These are phyloP conservation scores for Ellobius talpinus DNA, from an alignment of 2,113 vertebrate species.

Conservation along the genomic window DNA sequence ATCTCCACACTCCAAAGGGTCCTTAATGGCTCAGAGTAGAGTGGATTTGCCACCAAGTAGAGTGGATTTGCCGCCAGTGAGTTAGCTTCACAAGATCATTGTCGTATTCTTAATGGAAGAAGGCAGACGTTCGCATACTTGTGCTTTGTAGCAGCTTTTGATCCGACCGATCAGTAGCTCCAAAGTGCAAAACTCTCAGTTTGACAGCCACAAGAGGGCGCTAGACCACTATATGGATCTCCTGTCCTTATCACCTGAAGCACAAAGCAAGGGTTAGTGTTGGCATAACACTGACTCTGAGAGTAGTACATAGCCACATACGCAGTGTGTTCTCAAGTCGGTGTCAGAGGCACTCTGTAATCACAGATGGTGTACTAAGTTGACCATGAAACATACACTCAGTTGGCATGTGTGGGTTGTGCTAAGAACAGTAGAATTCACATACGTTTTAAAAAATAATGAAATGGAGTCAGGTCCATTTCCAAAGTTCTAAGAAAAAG, in stretches of 20 bases:
- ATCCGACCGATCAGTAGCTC: not conserved
- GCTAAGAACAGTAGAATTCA: slow-evolving; percentile 4
- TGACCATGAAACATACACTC: slow-evolving; percentile 50
- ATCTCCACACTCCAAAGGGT: not conserved
- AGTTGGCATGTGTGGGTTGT: slow-evolving; percentile 13
- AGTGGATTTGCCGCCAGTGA: not conserved
- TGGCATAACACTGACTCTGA: not conserved
- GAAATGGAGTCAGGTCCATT: not conserved
- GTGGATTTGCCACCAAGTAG: not conserved
- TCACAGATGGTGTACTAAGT: not conserved
- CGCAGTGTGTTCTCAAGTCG: not conserved
- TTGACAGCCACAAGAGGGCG: slow-evolving; percentile 81
- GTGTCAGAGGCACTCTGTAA: slow-evolving; percentile 5
- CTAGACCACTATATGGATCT: slow-evolving; percentile 79
- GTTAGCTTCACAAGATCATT: not conserved
- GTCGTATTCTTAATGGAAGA: not conserved
- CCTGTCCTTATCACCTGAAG: slow-evolving; percentile 28
- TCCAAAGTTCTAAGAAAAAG: slow-evolving; percentile 28
- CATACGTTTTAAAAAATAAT: not conserved
- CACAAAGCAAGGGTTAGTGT: slow-evolving; percentile 35
- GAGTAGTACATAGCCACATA: not conserved
- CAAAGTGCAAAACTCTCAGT: slow-evolving; percentile 13
- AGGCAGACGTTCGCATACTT: not conserved
- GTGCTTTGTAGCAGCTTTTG: not conserved
- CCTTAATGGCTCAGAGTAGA: slow-evolving; percentile 2